These are phyloP conservation scores for Leptothorax acervorum DNA, from an alignment of 2,888 invertebrate species.

Conservation along the genomic window DNA sequence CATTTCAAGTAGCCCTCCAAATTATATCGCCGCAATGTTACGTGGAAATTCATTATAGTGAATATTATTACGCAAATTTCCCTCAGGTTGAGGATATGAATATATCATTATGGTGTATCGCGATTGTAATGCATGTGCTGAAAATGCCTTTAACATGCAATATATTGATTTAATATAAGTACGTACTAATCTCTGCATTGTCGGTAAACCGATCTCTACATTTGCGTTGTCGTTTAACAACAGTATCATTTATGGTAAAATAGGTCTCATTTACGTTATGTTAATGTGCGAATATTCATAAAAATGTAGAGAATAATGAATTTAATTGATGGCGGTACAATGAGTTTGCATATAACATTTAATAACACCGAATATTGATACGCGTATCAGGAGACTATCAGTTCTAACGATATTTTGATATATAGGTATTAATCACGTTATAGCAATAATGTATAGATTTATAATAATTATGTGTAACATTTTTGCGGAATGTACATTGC, in stretches of 20 bases:
- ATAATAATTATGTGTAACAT: not conserved
- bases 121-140: slow-evolving; percentile 33
- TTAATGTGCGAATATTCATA: slow-evolving; percentile 2
- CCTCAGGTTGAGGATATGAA: slow-evolving; percentile 27
- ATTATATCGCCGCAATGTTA: slow-evolving; percentile 10
- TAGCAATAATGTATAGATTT: not conserved
- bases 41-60: slow-evolving; percentile 16
- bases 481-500: not conserved
- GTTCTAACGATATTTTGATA: not conserved
- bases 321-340: slow-evolving; percentile 1
- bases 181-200: slow-evolving; percentile 30
- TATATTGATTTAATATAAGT: slow-evolving; percentile 56
- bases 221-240: slow-evolving; percentile 35
- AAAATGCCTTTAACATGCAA: slow-evolving; percentile 3
- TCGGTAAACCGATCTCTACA: slow-evolving; percentile 18
- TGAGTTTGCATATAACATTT: not conserved
- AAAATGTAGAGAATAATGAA: slow-evolving; percentile 11
- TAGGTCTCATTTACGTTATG: slow-evolving; percentile 5
- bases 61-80: slow-evolving; percentile 46
- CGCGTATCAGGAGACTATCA: not conserved
- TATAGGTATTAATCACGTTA: not conserved
- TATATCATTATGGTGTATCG: slow-evolving; percentile 40
- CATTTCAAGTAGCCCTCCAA: not conserved
- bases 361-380: slow-evolving; percentile 2
- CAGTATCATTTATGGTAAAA: slow-evolving; percentile 37